Conservation (phyloP, 2,888 invertebrate species). For the Yponomeuta cagnagella region DNA sequence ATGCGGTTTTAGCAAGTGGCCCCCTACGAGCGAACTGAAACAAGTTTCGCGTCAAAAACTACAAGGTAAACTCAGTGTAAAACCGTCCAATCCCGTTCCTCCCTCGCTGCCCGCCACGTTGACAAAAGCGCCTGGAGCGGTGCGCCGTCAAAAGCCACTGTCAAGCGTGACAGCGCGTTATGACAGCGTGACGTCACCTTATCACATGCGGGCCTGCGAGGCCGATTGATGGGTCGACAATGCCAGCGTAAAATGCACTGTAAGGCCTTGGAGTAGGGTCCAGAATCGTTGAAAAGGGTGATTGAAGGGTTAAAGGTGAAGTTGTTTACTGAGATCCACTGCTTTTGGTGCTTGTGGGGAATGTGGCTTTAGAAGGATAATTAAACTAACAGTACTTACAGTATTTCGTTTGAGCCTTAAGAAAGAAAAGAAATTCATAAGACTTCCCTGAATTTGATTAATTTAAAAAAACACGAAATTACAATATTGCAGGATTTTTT, state of each 20-base stretch:
- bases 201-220: neutral
- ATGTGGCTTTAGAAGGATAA: neutral
- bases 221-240: neutral
- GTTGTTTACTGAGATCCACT: neutral
- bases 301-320: constrained; percentile 7
- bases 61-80: neutral
- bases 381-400: too few species aligned
- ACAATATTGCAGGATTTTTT: too few species aligned
- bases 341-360: neutral
- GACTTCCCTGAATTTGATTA: too few species aligned
- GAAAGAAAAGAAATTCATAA: too few species aligned
- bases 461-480: too few species aligned
- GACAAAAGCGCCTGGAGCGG: neutral
- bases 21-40: too few species aligned
- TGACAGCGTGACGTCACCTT: constrained; percentile 6
- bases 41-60: too few species aligned
- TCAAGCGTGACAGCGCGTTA: neutral
- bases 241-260: too few species aligned
- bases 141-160: neutral
- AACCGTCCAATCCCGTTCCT: neutral
- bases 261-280: too few species aligned
- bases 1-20: too few species aligned
- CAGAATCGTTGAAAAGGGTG: neutral
- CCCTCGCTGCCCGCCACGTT: neutral
- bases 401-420: too few species aligned